Evolutionary conservation across 2,113 vertebrate genomes (phyloP).

Genomic region (Condylura cristata): DNA sequence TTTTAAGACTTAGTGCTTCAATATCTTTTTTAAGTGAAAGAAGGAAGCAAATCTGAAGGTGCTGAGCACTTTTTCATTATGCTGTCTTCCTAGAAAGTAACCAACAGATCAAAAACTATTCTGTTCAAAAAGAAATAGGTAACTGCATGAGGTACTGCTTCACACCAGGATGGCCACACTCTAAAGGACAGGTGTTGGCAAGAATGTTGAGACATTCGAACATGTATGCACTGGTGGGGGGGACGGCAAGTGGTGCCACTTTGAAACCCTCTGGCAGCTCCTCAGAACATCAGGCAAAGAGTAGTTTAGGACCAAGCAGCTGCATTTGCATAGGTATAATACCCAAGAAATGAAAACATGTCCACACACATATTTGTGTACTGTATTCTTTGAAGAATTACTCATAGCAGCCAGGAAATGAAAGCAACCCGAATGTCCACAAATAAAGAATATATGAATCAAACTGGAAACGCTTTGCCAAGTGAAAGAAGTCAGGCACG

Average conservation of each 20-base stretch:
- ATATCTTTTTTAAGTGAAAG: background rate
- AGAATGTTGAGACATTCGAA: background rate
- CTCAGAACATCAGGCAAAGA: background rate
- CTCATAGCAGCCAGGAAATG: background rate
- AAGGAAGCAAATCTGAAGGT: background rate
- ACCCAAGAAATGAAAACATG: background rate
- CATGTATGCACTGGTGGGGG: accelerated
- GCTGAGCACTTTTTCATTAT: background rate
- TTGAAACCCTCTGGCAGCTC: background rate
- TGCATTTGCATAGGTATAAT: background rate
- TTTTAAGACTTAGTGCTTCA: background rate
- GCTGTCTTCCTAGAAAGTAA: background rate
- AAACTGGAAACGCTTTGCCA: background rate
- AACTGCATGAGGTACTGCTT: background rate
- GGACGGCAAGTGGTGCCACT: background rate
- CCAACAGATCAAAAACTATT: background rate
- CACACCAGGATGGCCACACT: background rate
- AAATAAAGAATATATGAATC: background rate
- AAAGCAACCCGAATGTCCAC: background rate
- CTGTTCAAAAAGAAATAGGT: background rate
- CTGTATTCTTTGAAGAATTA: background rate
- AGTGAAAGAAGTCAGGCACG: background rate
- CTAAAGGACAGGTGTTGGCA: background rate
- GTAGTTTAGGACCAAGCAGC: background rate
- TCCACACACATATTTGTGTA: background rate